A percentile compares a stretch with the other conserved stretches of the same genome.
phyloP scores from a whole-genome alignment of 2,797 vertebrate genomes.

The Varecia variegata region DNA sequence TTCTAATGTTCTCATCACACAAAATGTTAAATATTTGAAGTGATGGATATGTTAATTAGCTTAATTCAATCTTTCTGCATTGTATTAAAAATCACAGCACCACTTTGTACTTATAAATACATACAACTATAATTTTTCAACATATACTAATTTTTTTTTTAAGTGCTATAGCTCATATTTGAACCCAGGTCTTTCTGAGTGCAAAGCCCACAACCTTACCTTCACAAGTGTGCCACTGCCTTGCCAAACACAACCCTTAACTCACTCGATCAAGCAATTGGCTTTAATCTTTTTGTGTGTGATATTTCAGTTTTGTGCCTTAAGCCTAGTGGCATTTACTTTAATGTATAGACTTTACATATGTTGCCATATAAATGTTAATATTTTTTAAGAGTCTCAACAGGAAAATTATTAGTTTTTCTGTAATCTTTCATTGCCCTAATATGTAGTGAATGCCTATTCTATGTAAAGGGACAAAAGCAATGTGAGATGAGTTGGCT shows the following conservation, averaged over 20 bases:
- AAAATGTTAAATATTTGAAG: neutral
- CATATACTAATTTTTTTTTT: neutral
- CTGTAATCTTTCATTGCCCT: neutral
- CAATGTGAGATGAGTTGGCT: neutral
- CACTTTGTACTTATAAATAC: neutral
- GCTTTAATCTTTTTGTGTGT: neutral
- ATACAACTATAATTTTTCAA: neutral
- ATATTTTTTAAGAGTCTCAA: neutral
- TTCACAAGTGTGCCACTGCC: neutral
- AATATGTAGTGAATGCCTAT: neutral
- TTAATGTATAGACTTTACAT: neutral
- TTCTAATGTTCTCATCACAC: neutral
- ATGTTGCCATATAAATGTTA: neutral
- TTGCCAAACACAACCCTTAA: neutral
- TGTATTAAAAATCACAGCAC: neutral
- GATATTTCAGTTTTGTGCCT: conserved; percentile 5
- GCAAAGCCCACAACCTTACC: neutral
- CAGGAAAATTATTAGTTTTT: neutral
- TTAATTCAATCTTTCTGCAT: neutral
- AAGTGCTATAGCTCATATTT: neutral
- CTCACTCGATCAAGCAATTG: neutral
- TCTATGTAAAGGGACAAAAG: neutral
- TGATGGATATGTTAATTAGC: neutral
- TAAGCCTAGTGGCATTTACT: neutral
- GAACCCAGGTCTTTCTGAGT: neutral